These are phyloP conservation scores for Bombus ignitus DNA, from an alignment of 1,140 invertebrate species.

Conservation along the genomic window DNA sequence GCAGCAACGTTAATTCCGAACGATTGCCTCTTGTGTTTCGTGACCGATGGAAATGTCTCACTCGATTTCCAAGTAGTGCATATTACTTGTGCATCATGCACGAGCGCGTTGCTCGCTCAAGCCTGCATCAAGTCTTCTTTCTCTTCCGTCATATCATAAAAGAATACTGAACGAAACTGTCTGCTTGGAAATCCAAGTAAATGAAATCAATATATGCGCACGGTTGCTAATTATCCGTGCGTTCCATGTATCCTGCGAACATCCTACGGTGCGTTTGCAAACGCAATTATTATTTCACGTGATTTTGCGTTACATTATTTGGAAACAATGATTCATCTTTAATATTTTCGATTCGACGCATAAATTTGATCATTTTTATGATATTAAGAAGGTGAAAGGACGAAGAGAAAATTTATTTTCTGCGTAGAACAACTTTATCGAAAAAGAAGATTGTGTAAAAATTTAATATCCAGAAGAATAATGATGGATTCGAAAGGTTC, in stretches of 20 bases:
- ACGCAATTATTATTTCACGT: not conserved
- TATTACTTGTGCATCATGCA: conserved; percentile 50
- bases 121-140: conserved; percentile 34
- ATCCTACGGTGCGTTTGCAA: no score
- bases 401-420: no score
- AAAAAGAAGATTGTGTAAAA: no score
- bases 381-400: no score
- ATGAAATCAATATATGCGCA: not conserved
- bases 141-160: conserved; percentile 28
- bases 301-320: no score
- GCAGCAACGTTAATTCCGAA: conserved; percentile 53
- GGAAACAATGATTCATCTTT: no score
- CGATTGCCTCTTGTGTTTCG: conserved; percentile 53
- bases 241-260: no score
- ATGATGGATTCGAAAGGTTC: no score
- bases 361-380: no score
- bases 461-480: no score
- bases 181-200: not conserved
- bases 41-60: conserved; percentile 50
- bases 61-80: conserved; percentile 48
- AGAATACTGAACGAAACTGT: not conserved
- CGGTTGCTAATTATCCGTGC: conserved; percentile 12
- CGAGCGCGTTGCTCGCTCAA: conserved; percentile 43
- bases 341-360: no score
- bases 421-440: no score